Evolutionary conservation across 2,888 invertebrate genomes (phyloP), one percentile per base, ranked within the genome.

Genomic region (Branchellion lobata): DNA sequence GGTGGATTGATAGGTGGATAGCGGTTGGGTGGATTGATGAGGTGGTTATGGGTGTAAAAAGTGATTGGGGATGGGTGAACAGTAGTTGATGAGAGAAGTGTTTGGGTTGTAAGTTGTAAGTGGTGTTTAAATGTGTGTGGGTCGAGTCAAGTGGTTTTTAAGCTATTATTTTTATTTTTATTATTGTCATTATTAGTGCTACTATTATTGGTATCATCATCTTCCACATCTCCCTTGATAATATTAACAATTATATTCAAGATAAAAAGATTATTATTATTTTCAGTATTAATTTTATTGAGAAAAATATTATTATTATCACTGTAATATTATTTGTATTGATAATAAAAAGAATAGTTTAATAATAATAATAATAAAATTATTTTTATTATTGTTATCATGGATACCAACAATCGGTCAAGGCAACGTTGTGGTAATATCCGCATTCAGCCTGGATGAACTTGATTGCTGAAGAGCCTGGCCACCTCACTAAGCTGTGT

Each of bases 201-300:
- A 69, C n/a, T 29, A 69, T 34, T 29, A 69, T 69, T 29, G 5
- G 8, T 29, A 69, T 69, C 69, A 69, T 69, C 69, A 69, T 69
- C 69, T 27, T 69, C 69, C 8, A 27, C 69, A 69, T 29, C 69
- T n/a, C 34, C 65, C 8, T 65, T n/a, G n/a, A 14, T 27, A 65
- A 14, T n/a, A 65, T 65, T 27, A 65, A 14, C 47, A 47, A 14
- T 47, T 14, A 14, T 47, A 47, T 47, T 47, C 8, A 47, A 14
- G 18, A 8, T 18, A 47, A 14, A 14, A 47, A 47, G 11, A 47
- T 47, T 47, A 8, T 47, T 18, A 47, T 47, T 47, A 14, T 47
- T 18, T 14, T 47, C 8, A 47, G 8, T 47, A 14, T 47, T 18
- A 47, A 14, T 47, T 47, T 47, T 47, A 47, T 47, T 47, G 18